Base-by-base conservation (phyloP, 64 coral and sea anemone species). In the Cladopsammia gracilis region DNA sequence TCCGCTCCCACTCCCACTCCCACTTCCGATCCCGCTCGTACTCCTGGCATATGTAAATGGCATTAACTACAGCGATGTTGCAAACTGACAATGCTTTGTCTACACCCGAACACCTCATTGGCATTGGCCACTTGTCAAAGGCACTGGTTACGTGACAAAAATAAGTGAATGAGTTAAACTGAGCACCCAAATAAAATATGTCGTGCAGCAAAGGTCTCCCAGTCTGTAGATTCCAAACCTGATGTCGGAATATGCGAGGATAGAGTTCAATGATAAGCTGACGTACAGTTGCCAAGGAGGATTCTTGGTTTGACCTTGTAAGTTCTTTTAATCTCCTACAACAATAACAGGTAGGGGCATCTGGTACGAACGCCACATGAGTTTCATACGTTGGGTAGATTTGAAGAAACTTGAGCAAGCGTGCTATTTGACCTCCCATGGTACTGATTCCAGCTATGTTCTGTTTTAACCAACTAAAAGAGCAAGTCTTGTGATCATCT, bases 191-290 rank as follows among this genome's bases (percentile, higher is more conserved):
- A 2, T 18, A 10, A 24, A 77, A 77, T 0, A 53, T 18, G 7
- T 53, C 16, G 7, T 77, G 20, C 1, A 77, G 49, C 48, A 53
- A 4, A 54, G 74, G 74, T n/a, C 10, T 49, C 4, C 71, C 71
- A 48, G 71, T 48, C 71, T 75, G 13, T 7, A 75, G 71, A 49
- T 75, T 44, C 48, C 48, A 77, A 53, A 77, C 18, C 74, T 77
- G 74, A 22, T 24, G 23, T 9, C 7, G 6, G 10, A 77, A 77
- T 10, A 77, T 25, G 0, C 7, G 2, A 1, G 74, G 74, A 48
- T 77, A 77, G 8, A 77, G 48, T 8, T 77, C 48, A 3, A 77
- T 77, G 48, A 77, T 48, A 12, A 24, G 19, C 19, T 77, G 48
- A 7, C 74, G 74, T 0, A 77, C 7, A 12, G 74, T 44, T 53